Base-by-base conservation (phyloP, 30 jellyfish, hydroid and myxozoan genomes). In the Aurelia aurita complex sp. Pacific region DNA sequence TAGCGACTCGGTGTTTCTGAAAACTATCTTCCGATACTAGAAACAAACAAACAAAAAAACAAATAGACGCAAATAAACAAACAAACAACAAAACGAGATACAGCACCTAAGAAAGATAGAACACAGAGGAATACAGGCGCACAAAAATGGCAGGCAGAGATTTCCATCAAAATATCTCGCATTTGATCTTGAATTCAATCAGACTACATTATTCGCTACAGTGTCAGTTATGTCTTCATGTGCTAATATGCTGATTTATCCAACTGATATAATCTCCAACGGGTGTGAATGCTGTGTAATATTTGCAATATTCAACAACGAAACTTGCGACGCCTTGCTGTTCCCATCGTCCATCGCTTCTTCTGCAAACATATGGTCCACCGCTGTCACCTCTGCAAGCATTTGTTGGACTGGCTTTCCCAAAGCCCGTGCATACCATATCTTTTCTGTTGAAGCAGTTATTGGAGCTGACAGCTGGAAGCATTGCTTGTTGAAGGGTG, bases 361-460 rank as follows among this genome's bases (percentile, higher is more conserved):
- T 72, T 67, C 85, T 81, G 93, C 98, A 91, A 5, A 81, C 98
- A 14, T 85, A 69, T 35, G 98, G 98, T 14, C 98, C 98, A 5
- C 98, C 97, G 76, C 90, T 83, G 67, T 91, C 98, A 6, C 96
- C 98, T 29, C 89, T 90, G 71, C 98, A 91, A 1, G 94, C 97
- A 59, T 81, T 89, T 63, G 82, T 75, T 50, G 55, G 77, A 89
- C 86, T 77, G 3, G 81, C 54, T 52, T 53, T 67, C 18, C 97
- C 97, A 69, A 64, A 81, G 29, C 97, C 97, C 17, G 90, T 83
- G 85, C 97, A 90, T 18, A 90, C 92, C 80, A 84, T 74, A 77
- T 84, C 95, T 5, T 3, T 23, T 68, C 90, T 55, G 85, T 90
- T 71, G 76, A 73, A 73, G 89, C 95, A 90, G 43, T 83, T 71